Percentiles rank a stretch among this genome's conserved stretches.
Evolutionary conservation across 2,888 invertebrate genomes (phyloP).

Genomic region (Nysson spinosus): DNA sequence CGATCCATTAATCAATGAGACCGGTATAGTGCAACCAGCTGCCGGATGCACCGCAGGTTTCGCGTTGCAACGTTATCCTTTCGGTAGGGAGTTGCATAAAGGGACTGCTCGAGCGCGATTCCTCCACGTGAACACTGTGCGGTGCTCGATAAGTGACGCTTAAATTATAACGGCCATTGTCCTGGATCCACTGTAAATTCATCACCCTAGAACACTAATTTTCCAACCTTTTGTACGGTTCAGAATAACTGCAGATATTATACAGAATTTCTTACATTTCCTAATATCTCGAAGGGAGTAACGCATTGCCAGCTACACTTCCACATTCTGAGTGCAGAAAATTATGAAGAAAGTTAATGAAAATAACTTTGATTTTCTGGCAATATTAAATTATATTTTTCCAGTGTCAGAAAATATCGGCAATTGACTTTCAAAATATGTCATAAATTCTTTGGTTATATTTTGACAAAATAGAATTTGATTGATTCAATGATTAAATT

Average conservation of each 20-base stretch:
- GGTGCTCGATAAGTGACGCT: slow-evolving; percentile 25
- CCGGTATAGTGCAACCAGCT: slow-evolving; percentile 3
- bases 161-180: slow-evolving; percentile 13
- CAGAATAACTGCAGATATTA: neutral
- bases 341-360: no score
- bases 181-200: neutral
- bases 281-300: no score
- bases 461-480: no score
- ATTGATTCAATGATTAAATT: no score
- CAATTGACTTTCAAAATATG: no score
- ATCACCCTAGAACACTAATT: neutral
- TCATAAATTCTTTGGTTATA: no score
- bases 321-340: no score
- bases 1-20: slow-evolving; percentile 38
- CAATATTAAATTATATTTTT: no score
- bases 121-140: slow-evolving; percentile 5
- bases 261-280: neutral
- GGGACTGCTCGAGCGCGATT: slow-evolving; percentile 24
- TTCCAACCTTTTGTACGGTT: neutral
- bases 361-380: no score
- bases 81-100: slow-evolving; percentile 20
- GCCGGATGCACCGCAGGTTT: slow-evolving; percentile 23
- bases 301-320: no score
- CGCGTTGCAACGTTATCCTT: slow-evolving; percentile 27
- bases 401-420: no score